phyloP scores from a whole-genome alignment of 92 coral and sea anemone species.

The Desmophyllum pertusum region DNA sequence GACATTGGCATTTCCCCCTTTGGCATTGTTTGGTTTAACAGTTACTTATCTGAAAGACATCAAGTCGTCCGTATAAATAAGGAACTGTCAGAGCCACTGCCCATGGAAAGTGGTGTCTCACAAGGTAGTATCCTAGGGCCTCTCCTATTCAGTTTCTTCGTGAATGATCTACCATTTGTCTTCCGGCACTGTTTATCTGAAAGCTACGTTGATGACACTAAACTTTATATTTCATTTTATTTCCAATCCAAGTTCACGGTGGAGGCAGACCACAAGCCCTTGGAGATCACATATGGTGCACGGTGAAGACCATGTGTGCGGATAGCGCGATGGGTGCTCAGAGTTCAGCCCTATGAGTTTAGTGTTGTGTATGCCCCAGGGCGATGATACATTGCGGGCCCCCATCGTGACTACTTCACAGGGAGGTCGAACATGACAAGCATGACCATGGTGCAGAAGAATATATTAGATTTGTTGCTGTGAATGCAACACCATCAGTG shows the following conservation, averaged over 20 bases:
- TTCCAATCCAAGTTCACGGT: slow-evolving; percentile 22
- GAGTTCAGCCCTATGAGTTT: slow-evolving; percentile 56
- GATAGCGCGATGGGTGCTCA: slow-evolving; percentile 51
- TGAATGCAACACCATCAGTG: slow-evolving; percentile 49
- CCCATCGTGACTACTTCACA: slow-evolving; percentile 28
- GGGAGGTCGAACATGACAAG: slow-evolving; percentile 1
- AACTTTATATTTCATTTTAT: background rate
- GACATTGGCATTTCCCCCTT: background rate
- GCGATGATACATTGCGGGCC: slow-evolving; percentile 19
- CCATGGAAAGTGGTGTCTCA: background rate
- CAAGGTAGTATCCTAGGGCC: background rate
- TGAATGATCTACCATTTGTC: background rate
- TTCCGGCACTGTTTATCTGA: background rate
- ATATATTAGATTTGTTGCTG: slow-evolving; percentile 48
- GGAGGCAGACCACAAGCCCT: slow-evolving; percentile 59
- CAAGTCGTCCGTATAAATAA: background rate
- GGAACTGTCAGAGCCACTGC: background rate
- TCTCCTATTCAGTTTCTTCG: background rate
- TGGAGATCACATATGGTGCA: slow-evolving; percentile 47
- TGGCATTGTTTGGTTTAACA: background rate
- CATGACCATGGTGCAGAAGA: slow-evolving; percentile 24
- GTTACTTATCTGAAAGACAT: slow-evolving; percentile 5
- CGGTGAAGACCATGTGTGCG: slow-evolving; percentile 47
- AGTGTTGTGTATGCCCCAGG: slow-evolving; percentile 35
- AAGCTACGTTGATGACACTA: background rate